A percentile compares a stretch with the other conserved stretches of the same genome.
Conservation (phyloP, 2,888 invertebrate species). For the Lithophane leautieri region DNA sequence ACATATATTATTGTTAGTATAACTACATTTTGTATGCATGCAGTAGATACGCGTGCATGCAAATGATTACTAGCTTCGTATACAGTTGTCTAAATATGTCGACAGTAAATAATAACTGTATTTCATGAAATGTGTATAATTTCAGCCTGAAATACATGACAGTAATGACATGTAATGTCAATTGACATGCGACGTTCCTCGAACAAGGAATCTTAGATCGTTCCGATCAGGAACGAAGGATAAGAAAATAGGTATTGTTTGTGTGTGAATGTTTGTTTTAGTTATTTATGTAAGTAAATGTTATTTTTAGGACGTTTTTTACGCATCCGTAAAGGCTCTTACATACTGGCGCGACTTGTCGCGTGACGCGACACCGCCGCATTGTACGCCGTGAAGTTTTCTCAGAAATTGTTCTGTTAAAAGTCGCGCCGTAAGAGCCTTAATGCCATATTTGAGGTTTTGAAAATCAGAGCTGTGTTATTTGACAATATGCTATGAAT, state of each 20-base stretch:
- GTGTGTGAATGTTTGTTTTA: neutral
- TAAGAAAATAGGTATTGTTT: neutral
- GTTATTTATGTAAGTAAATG: neutral
- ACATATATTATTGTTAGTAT: neutral
- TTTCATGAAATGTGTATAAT: slow-evolving; percentile 43
- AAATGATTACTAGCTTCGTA: slow-evolving; percentile 21
- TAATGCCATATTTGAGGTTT: neutral
- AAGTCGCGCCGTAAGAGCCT: no score
- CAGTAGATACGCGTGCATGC: slow-evolving; percentile 19
- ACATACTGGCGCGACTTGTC: no score
- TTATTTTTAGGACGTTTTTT: neutral
- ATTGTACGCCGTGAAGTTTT: no score
- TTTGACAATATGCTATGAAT: neutral
- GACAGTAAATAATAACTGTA: slow-evolving; percentile 44
- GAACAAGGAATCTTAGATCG: slow-evolving; percentile 12
- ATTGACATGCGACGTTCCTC: neutral
- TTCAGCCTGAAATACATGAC: slow-evolving; percentile 34
- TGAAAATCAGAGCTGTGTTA: no score
- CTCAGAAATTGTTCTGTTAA: no score
- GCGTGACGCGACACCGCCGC: no score
- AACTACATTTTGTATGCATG: neutral
- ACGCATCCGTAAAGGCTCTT: neutral
- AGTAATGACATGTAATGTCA: slow-evolving; percentile 31
- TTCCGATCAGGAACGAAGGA: slow-evolving; percentile 8
- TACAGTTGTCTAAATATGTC: neutral